A percentile compares a stretch with the other conserved stretches of the same genome.
These are phyloP conservation scores for Budorcas taxicolor DNA, from an alignment of 2,113 vertebrate species.

Conservation along the genomic window DNA sequence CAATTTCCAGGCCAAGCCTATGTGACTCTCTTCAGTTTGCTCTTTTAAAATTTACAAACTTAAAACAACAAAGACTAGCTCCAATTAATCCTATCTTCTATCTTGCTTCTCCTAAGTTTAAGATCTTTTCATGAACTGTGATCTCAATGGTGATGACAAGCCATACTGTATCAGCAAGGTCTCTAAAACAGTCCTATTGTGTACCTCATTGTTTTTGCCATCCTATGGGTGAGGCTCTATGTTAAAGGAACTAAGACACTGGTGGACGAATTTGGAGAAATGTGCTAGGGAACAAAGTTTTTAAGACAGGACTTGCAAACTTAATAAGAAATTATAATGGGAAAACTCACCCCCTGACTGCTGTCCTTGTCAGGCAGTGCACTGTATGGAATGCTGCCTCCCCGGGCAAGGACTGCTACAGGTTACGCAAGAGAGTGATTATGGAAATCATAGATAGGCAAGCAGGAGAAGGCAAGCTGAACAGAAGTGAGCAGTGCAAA, in stretches of 20 bases:
- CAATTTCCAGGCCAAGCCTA: neutral
- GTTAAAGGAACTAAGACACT: neutral
- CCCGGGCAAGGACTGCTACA: neutral
- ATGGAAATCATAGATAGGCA: conserved; percentile 2
- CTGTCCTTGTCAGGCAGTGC: neutral
- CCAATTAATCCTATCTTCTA: neutral
- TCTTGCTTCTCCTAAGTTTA: neutral
- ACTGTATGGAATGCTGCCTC: neutral
- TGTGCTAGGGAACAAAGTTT: neutral
- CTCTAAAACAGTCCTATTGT: neutral
- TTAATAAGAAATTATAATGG: neutral
- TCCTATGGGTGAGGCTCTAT: neutral
- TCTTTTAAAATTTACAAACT: conserved; percentile 23
- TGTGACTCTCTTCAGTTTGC: neutral
- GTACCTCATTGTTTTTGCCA: neutral
- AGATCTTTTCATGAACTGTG: neutral
- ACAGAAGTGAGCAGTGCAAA: neutral
- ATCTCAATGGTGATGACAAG: neutral
- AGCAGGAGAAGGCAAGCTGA: neutral
- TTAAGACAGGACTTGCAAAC: neutral
- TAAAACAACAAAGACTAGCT: neutral
- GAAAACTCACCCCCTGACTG: neutral
- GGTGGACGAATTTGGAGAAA: neutral
- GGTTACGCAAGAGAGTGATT: neutral
- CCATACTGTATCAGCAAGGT: neutral